These are phyloP conservation scores for Bombus consobrinus DNA, from an alignment of 1,140 invertebrate species.

Conservation along the genomic window DNA sequence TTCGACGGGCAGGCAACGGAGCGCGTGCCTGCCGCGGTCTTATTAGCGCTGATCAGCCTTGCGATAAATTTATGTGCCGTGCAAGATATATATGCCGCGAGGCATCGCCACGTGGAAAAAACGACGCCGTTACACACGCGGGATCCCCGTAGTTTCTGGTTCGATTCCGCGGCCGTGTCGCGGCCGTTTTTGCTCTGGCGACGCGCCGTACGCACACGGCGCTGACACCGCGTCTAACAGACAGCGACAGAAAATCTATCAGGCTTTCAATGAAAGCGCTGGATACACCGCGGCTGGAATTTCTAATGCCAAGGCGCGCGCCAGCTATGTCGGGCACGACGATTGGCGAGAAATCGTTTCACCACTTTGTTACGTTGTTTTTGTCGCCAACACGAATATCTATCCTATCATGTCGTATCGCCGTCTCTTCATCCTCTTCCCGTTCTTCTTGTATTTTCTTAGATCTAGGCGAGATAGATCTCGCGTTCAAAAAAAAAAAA, in stretches of 20 bases:
- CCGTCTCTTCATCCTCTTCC: background rate
- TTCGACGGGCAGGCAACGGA: constrained; percentile 32
- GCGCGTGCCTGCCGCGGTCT: constrained; percentile 62
- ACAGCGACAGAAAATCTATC: constrained; percentile 67
- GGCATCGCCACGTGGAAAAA: constrained; percentile 40
- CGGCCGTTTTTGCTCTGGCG: constrained; percentile 55
- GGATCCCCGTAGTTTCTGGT: constrained; percentile 41
- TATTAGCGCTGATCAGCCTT: constrained; percentile 65
- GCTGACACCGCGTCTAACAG: constrained; percentile 57
- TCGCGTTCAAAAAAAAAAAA: too few species aligned
- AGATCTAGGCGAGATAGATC: too few species aligned
- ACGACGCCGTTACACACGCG: constrained; percentile 29
- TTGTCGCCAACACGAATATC: constrained; percentile 16
- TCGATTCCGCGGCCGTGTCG: constrained; percentile 46
- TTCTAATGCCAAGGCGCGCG: constrained; percentile 44
- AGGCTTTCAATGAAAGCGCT: constrained; percentile 61
- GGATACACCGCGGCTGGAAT: constrained; percentile 45
- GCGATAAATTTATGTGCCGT: constrained; percentile 65
- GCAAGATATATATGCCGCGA: constrained; percentile 32
- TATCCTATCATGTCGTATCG: background rate
- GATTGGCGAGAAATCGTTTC: constrained; percentile 52
- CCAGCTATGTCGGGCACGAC: constrained; percentile 44
- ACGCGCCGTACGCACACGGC: background rate
- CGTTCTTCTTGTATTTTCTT: background rate
- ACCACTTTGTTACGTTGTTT: constrained; percentile 35